These are phyloP conservation scores for Anas flavirostris DNA, from an alignment of 2,797 vertebrate genomes.

Conservation along the genomic window DNA sequence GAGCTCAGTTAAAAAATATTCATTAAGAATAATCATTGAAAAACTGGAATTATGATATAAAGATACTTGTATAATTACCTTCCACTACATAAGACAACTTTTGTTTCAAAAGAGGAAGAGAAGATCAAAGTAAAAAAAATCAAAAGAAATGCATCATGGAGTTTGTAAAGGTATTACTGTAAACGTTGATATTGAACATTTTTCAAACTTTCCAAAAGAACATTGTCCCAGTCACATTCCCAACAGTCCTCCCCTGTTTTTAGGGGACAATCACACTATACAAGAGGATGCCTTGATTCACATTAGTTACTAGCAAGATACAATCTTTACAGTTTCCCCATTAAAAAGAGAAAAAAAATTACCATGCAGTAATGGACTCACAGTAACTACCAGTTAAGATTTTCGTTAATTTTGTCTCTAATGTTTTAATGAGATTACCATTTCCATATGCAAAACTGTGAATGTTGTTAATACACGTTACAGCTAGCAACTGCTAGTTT, in stretches of 20 bases:
- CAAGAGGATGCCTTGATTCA: background rate
- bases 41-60: background rate
- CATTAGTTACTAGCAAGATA: background rate
- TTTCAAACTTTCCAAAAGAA: background rate
- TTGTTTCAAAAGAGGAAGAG: background rate
- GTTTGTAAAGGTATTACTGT: background rate
- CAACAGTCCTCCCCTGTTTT: background rate
- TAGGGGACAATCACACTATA: background rate
- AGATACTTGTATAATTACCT: background rate
- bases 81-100: background rate
- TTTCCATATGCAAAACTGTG: background rate
- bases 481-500: background rate
- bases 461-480: background rate
- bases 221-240: background rate
- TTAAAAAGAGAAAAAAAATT: background rate
- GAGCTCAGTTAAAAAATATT: background rate
- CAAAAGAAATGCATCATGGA: background rate
- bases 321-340: background rate
- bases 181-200: background rate
- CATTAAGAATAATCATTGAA: background rate
- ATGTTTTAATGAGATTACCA: background rate
- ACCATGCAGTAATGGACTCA: background rate
- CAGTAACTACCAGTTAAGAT: background rate
- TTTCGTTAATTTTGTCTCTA: accelerated
- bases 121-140: background rate